Base-by-base conservation (phyloP, 1,140 invertebrate species). In the Drosophila punjabiensis region DNA sequence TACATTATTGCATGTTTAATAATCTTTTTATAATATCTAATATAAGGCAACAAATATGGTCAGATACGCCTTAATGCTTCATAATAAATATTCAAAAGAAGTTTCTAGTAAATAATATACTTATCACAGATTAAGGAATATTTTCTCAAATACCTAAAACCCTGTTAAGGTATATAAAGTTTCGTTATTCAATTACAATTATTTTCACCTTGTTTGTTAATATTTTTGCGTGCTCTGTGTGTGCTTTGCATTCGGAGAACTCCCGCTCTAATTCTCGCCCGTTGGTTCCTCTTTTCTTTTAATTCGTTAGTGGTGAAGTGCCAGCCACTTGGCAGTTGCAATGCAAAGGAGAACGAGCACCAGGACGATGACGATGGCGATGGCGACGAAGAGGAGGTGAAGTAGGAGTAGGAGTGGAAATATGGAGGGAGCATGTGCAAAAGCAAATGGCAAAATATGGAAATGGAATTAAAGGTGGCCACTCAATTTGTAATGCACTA, bases 241-340 rank as follows among this genome's bases (percentile, higher is more conserved):
- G 35, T 76, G 69, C 41, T 74, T 86, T 74, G 78, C 75, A 79
- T 79, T 71, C 52, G 41, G 62, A 61, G 50, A 50, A 66, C 60
- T 62, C 35, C 59, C 53, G 58, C 76, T 63, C 43, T 39, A 67
- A 47, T 60, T 67, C 50, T 37, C n/a, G n/a, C 37, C 56, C 43
- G 33, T 18, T 58, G 37, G 37, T 62, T 61, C 43, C 47, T 28
- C 50, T 43, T 61, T 53, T 48, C 67, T 70, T 70, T 76, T 86
- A 86, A 85, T 85, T 86, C 58, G 82, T 85, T 81, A 69, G 56
- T 71, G 50, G 55, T 62, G 68, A 82, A 87, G 83, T 79, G 83
- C 52, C 69, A 64, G 76, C 53, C 75, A 86, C 83, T 86, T 87
- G 74, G 85, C 76, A 82, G 76, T 82, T 80, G 83, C 79, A 79